These are phyloP conservation scores for Tenebrio molitor DNA, from an alignment of 1,140 invertebrate genomes.

Conservation along the genomic window DNA sequence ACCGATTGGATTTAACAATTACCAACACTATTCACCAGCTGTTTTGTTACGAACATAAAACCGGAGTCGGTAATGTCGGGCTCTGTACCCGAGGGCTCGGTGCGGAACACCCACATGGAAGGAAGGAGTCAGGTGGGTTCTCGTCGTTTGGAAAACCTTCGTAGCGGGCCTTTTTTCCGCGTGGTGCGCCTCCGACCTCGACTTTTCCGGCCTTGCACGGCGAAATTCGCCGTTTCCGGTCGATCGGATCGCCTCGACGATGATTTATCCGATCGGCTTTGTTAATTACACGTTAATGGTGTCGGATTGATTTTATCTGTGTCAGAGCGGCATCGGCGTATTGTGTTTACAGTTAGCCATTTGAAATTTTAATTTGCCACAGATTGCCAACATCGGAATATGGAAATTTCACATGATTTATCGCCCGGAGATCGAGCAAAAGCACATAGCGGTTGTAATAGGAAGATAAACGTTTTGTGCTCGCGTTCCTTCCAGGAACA, in stretches of 20 bases:
- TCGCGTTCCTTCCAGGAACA: conserved; percentile 4
- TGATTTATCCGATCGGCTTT: conserved; percentile 29
- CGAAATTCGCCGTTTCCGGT: neutral
- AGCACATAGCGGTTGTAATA: neutral
- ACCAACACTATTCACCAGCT: conserved; percentile 19
- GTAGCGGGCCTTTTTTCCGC: no score
- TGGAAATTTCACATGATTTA: conserved; percentile 27
- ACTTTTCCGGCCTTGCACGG: conserved; percentile 2
- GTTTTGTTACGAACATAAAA: neutral
- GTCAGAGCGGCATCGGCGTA: conserved; percentile 9
- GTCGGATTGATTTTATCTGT: conserved; percentile 34
- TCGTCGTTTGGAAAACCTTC: no score
- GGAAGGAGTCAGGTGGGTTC: no score
- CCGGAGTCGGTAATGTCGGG: neutral
- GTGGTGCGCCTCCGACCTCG: no score
- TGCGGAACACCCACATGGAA: conserved; percentile 10
- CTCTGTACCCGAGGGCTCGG: neutral
- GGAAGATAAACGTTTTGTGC: conserved; percentile 16
- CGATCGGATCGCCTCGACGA: conserved; percentile 10
- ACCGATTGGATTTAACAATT: conserved; percentile 24
- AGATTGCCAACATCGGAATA: conserved; percentile 26
- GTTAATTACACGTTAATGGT: conserved; percentile 28
- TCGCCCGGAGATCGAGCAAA: neutral
- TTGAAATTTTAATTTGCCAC: conserved; percentile 37
- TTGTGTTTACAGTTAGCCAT: conserved; percentile 23